phyloP scores from a whole-genome alignment of 1,140 invertebrate genomes.

The Hyposmocoma kahamanoa region DNA sequence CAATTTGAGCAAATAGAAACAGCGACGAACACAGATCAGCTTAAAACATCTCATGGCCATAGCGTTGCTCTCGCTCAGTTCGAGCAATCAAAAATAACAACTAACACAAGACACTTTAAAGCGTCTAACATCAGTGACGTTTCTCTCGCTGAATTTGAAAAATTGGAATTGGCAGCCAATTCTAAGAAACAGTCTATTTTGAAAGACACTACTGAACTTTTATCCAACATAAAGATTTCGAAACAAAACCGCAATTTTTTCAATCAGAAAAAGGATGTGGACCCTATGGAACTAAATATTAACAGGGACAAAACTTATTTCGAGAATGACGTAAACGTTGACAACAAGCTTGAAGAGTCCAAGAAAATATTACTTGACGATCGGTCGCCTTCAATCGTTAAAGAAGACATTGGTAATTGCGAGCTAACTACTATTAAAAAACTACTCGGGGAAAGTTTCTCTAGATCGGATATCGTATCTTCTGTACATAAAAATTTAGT shows the following conservation, averaged over 20 bases:
- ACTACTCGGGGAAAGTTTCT: conserved; percentile 39
- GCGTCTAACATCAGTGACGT: conserved; percentile 23
- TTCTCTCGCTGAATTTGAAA: conserved; percentile 52
- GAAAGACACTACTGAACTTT: too few species aligned
- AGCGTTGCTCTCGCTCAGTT: too few species aligned
- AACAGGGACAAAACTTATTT: conserved; percentile 31
- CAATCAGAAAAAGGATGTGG: conserved; percentile 13
- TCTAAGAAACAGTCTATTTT: conserved; percentile 18
- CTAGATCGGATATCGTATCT: conserved; percentile 18
- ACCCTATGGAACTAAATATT: conserved; percentile 8
- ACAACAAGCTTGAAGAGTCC: neutral
- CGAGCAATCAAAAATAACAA: too few species aligned
- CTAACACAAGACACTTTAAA: too few species aligned
- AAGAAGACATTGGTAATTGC: conserved; percentile 33
- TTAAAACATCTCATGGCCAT: too few species aligned
- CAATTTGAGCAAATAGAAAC: too few species aligned
- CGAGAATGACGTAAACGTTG: conserved; percentile 19
- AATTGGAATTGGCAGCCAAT: conserved; percentile 38
- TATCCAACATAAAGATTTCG: conserved; percentile 24
- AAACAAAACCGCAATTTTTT: conserved; percentile 38
- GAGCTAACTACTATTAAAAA: conserved; percentile 44
- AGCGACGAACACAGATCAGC: too few species aligned
- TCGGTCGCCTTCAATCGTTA: conserved; percentile 44
- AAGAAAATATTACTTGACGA: conserved; percentile 19
- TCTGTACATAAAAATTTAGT: conserved; percentile 15